Base-by-base conservation (phyloP, 2,797 vertebrate genomes). In the Thripadectes ignobilis region DNA sequence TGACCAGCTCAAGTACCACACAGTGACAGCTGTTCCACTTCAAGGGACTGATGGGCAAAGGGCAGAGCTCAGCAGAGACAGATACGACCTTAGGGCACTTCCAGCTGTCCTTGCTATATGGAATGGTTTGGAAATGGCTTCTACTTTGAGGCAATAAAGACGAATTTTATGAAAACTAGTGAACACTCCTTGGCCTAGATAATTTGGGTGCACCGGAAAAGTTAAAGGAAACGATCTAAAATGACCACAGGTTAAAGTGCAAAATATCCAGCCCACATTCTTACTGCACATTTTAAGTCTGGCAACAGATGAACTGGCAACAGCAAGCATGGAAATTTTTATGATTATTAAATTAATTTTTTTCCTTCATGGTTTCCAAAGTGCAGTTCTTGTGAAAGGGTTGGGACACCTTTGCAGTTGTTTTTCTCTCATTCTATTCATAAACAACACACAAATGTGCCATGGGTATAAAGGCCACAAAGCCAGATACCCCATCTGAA, bases 51-150 rank as follows among this genome's bases (percentile, higher is more conserved):
- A 94, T 75, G 65, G 86, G 92, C 0, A 5, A 68, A 78, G 66
- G 74, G 75, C 32, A 93, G 96, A 90, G 84, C 29, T 2, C 32
- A 80, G 65, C 67, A 84, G 84, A 95, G 46, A 82, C 77, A 46
- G 34, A 63, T 23, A 49, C 6, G 88, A 97, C 85, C 89, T 77
- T 29, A 39, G 72, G 80, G 81, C 62, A 41, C 29, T 73, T 86
- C 84, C 91, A 95, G 86, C 89, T 92, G 63, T 93, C 74, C 58
- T 69, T 81, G 54, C 73, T 90, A 10, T 26, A 89, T 27, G 49
- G 86, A 93, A 80, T 46, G 36, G 32, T 65, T 68, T 92, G 95
- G 84, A 76, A 96, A 96, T 45, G 69, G 84, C 46, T 93, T 95
- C 69, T 85, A 7, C 77, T 95, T 63, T 78, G 74, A 97, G 92